These are phyloP conservation scores for Eumeta japonica DNA, from an alignment of 1,140 invertebrate genomes.

Conservation along the genomic window DNA sequence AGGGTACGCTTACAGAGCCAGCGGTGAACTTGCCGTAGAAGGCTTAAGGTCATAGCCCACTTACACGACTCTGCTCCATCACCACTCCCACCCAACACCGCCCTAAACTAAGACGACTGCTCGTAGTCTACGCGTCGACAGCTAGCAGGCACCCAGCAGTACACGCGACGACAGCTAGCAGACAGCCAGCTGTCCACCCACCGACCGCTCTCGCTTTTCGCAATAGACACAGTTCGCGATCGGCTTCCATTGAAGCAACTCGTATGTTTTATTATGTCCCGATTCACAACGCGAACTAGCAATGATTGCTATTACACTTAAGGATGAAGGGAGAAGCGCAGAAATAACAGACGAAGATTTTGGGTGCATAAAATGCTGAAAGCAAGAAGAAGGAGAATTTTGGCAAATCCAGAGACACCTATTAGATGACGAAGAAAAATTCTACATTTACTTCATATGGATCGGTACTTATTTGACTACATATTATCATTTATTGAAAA, in stretches of 20 bases:
- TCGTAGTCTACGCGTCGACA: too few relatives aligned
- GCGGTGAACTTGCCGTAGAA: slow-evolving; percentile 99
- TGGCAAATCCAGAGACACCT: not conserved
- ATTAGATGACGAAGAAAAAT: slow-evolving; percentile 3
- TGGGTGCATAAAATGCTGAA: not conserved
- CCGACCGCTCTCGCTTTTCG: not conserved
- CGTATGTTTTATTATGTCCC: slow-evolving; percentile 3
- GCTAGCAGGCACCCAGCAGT: too few relatives aligned
- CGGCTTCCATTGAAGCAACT: slow-evolving; percentile 4
- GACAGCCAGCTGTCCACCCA: slow-evolving; percentile 1
- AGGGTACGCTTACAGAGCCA: slow-evolving; percentile 98
- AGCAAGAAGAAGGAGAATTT: slow-evolving; percentile 2
- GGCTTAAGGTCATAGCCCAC: too few relatives aligned
- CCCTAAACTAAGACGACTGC: too few relatives aligned
- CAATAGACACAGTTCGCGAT: too few relatives aligned
- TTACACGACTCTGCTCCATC: too few relatives aligned
- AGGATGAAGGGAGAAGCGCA: slow-evolving; percentile 2
- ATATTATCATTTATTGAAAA: too few relatives aligned
- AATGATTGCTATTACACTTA: slow-evolving; percentile 3
- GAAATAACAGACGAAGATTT: not conserved
- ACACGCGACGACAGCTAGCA: too few relatives aligned
- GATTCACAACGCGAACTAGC: slow-evolving; percentile 3
- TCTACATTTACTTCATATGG: slow-evolving; percentile 2
- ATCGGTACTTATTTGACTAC: not conserved
- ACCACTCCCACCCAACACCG: too few relatives aligned